A percentile compares a stretch with the other conserved stretches of the same genome.
These are phyloP conservation scores for Caenorhabditis virilis DNA, from an alignment of 2,888 invertebrate genomes.

Conservation along the genomic window DNA sequence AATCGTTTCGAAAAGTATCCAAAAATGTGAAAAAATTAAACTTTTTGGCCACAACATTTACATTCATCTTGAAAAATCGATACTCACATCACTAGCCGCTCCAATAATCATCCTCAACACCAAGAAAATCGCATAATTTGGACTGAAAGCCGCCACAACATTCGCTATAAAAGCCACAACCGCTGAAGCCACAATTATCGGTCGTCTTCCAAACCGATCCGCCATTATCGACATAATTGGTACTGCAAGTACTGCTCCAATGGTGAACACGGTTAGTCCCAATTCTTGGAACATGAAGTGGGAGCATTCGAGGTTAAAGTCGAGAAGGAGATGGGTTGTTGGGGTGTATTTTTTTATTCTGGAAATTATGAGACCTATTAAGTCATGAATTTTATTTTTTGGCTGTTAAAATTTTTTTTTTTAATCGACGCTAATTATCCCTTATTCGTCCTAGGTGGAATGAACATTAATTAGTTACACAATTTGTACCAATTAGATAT, in stretches of 20 bases:
- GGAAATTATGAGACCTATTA: constrained; percentile 1
- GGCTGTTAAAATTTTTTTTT: too few relatives aligned
- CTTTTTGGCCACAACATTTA: too few relatives aligned
- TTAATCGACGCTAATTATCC: too few relatives aligned
- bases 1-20: too few relatives aligned
- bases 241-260: constrained; percentile 26
- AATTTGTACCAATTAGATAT: too few relatives aligned
- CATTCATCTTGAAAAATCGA: too few relatives aligned
- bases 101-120: constrained; percentile 22
- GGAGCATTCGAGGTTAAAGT: constrained; percentile 17
- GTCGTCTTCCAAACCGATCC: constrained; percentile 31
- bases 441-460: too few relatives aligned
- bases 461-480: too few relatives aligned
- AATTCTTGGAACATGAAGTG: constrained; percentile 33
- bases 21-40: too few relatives aligned
- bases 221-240: constrained; percentile 32
- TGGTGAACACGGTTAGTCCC: constrained; percentile 32
- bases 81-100: constrained; percentile 29
- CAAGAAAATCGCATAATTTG: constrained; percentile 26
- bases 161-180: constrained; percentile 16
- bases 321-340: constrained; percentile 23
- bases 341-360: constrained; percentile 1
- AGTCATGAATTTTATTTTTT: too few relatives aligned
- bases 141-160: constrained; percentile 19
- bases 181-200: constrained; percentile 18